Evolutionary conservation across 2,797 vertebrate species (phyloP).

Genomic region (Babyrousa celebensis): DNA sequence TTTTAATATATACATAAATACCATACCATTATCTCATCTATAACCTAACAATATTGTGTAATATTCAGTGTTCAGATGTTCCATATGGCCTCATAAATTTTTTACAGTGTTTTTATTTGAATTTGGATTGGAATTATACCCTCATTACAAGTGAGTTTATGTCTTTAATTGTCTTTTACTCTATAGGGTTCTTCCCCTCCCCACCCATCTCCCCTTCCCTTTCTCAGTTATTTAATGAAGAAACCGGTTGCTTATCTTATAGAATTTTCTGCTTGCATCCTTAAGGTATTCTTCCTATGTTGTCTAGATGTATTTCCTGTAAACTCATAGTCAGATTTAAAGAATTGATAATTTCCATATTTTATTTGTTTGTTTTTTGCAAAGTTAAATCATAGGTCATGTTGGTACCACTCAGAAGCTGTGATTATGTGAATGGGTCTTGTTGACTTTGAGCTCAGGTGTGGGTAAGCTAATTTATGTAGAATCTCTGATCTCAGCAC

Average conservation of each 20-base stretch:
- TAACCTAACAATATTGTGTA: not conserved
- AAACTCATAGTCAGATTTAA: not conserved
- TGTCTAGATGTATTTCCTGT: not conserved
- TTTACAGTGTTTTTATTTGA: conserved; percentile 11
- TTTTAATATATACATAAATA: not conserved
- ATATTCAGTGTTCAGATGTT: not conserved
- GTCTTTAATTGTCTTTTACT: not conserved
- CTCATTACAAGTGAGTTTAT: not conserved
- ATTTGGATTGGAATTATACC: not conserved
- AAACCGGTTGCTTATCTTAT: not conserved
- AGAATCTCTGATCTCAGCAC: not conserved
- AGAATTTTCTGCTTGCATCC: not conserved
- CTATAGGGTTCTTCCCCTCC: not conserved
- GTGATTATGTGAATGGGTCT: not conserved
- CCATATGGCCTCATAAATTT: not conserved
- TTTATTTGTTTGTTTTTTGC: not conserved
- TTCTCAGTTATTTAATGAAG: not conserved
- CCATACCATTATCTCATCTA: not conserved
- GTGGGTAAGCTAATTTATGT: not conserved
- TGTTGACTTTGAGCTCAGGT: not conserved
- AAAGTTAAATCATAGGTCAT: not conserved
- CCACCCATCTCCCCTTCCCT: not conserved
- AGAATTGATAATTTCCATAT: not conserved
- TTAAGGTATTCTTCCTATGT: not conserved
- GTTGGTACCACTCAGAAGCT: not conserved